These are phyloP conservation scores for Leucozona laternaria DNA, from an alignment of 2,888 invertebrate species.

Conservation along the genomic window DNA sequence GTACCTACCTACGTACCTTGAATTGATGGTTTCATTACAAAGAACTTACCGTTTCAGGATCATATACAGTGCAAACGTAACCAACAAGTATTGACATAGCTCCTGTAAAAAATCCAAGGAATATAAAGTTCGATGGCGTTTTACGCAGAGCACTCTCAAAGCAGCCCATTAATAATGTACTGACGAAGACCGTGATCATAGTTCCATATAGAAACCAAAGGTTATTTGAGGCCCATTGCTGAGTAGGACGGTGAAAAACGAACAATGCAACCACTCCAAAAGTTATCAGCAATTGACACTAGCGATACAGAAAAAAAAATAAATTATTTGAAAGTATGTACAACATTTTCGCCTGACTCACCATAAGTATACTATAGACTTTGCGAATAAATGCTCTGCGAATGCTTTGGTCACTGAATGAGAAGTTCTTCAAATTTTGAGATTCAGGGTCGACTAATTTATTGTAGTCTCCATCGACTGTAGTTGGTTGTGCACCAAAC, in stretches of 20 bases:
- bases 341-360: slow-evolving; percentile 78
- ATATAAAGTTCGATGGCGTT: slow-evolving; percentile 93
- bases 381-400: slow-evolving; percentile 76
- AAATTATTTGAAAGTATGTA: background rate
- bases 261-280: slow-evolving; percentile 33
- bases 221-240: background rate
- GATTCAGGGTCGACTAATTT: slow-evolving; percentile 32
- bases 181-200: slow-evolving; percentile 87
- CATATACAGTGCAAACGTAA: slow-evolving; percentile 86
- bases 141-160: slow-evolving; percentile 91
- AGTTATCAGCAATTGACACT: slow-evolving; percentile 36
- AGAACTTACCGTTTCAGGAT: slow-evolving; percentile 83
- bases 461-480: background rate
- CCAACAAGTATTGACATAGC: slow-evolving; percentile 92
- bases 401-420: slow-evolving; percentile 77
- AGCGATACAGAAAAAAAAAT: background rate
- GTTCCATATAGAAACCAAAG: slow-evolving; percentile 84
- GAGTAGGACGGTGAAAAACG: background rate
- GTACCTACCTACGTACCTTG: too few species aligned
- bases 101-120: slow-evolving; percentile 91
- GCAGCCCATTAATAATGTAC: slow-evolving; percentile 91
- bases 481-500: slow-evolving; percentile 9
- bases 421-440: slow-evolving; percentile 14
- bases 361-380: slow-evolving; percentile 73
- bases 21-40: background rate